Conservation (phyloP, 1,140 invertebrate species). For the Aleiodes sp. region DNA sequence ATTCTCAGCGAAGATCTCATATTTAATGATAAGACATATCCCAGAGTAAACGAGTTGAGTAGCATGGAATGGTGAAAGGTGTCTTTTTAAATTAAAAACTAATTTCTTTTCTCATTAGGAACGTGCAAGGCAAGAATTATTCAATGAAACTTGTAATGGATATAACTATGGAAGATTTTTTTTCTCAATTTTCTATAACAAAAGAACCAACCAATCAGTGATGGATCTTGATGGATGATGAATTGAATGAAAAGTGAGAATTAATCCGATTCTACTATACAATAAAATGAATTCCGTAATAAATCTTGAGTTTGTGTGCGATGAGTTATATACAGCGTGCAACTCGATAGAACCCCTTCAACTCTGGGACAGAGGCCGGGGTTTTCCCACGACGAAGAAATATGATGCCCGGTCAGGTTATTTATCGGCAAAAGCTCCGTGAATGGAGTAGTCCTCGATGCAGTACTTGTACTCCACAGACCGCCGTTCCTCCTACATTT, state of each 20-base stretch:
- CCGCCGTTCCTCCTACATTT: background rate
- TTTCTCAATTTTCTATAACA: no score
- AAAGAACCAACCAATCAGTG: no score
- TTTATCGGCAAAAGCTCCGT: conserved; percentile 44
- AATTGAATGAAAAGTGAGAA: conserved; percentile 42
- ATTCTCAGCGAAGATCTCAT: no score
- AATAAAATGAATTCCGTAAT: conserved; percentile 47
- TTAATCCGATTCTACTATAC: conserved; percentile 44
- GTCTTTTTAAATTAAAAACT: no score
- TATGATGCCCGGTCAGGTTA: conserved; percentile 47
- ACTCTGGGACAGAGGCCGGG: background rate
- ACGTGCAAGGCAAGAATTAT: no score
- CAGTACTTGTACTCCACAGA: background rate
- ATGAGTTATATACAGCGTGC: conserved; percentile 31
- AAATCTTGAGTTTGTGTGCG: conserved; percentile 38
- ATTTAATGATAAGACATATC: no score
- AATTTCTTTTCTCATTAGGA: no score
- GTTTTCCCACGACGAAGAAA: conserved; percentile 43
- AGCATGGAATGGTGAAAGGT: no score
- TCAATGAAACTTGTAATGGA: no score
- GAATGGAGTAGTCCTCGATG: conserved; percentile 35
- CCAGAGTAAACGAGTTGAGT: no score
- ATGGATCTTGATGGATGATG: conserved; percentile 21
- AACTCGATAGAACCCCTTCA: no score
- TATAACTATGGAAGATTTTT: no score